Percentiles rank a stretch among this genome's conserved stretches.
Conservation (phyloP, 2,797 vertebrate genomes). For the Falco peregrinus region DNA sequence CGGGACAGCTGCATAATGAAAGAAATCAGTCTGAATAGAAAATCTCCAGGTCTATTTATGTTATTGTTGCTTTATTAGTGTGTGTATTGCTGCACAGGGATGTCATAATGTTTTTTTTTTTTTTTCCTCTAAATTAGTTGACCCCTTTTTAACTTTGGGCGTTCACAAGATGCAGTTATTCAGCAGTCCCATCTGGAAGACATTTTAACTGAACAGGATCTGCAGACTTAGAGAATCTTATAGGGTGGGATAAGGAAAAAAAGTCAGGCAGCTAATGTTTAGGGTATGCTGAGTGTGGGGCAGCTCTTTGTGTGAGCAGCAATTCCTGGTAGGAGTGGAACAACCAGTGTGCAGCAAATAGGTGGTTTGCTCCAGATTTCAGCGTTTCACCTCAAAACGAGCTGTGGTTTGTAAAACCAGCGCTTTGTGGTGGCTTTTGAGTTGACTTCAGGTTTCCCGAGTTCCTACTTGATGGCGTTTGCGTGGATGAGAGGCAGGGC, state of each 20-base stretch:
- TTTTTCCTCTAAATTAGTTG: constrained; percentile 27
- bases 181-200: constrained; percentile 75
- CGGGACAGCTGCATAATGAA: background rate
- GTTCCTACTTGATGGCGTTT: constrained; percentile 57
- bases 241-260: constrained; percentile 51
- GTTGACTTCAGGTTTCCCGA: constrained; percentile 41
- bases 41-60: background rate
- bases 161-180: constrained; percentile 64
- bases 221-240: constrained; percentile 66
- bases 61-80: background rate
- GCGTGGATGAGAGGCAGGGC: constrained; percentile 28
- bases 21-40: background rate
- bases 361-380: constrained; percentile 23
- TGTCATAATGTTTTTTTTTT: constrained; percentile 28
- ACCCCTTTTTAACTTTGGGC: constrained; percentile 69
- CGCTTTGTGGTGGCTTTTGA: constrained; percentile 57
- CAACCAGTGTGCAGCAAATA: background rate
- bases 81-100: background rate
- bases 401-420: constrained; percentile 59
- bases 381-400: constrained; percentile 51
- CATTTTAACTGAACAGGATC: constrained; percentile 72
- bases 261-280: constrained; percentile 4
- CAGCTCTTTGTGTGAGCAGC: constrained; percentile 41
- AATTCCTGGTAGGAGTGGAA: constrained; percentile 25
- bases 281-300: constrained; percentile 33